Conservation (phyloP, 2,113 vertebrate genomes). For the Lethenteron reissneri region DNA sequence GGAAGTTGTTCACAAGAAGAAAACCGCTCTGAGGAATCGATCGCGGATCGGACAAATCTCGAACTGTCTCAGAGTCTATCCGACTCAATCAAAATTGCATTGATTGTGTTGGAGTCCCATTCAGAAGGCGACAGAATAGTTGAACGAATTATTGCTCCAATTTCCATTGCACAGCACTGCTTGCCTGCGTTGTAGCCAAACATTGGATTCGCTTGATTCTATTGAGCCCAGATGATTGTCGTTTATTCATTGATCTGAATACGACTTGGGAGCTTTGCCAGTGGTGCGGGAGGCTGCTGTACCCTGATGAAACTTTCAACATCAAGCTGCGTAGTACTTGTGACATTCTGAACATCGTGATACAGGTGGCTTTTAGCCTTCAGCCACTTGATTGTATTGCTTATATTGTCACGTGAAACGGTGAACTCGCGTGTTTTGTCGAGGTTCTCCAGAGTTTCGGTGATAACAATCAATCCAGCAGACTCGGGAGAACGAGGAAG, state of each 20-base stretch:
- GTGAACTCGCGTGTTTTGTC: neutral
- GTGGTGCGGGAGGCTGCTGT: too few species aligned
- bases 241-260: neutral
- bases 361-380: neutral
- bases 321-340: too few species aligned
- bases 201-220: neutral
- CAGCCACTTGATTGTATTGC: neutral
- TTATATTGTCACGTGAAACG: neutral
- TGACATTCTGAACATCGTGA: neutral
- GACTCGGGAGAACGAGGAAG: neutral
- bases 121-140: neutral
- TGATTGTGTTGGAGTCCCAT: neutral
- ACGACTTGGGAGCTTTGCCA: neutral
- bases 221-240: neutral
- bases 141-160: neutral
- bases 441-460: neutral
- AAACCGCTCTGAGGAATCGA: neutral
- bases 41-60: neutral
- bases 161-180: neutral
- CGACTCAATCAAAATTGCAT: neutral
- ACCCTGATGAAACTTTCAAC: too few species aligned
- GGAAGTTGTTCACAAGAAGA: neutral
- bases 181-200: neutral
- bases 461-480: neutral
- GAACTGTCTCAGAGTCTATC: neutral